A percentile compares a stretch with the other conserved stretches of the same genome.
Conservation (phyloP, 2,113 vertebrate genomes). For the Tyto alba region DNA sequence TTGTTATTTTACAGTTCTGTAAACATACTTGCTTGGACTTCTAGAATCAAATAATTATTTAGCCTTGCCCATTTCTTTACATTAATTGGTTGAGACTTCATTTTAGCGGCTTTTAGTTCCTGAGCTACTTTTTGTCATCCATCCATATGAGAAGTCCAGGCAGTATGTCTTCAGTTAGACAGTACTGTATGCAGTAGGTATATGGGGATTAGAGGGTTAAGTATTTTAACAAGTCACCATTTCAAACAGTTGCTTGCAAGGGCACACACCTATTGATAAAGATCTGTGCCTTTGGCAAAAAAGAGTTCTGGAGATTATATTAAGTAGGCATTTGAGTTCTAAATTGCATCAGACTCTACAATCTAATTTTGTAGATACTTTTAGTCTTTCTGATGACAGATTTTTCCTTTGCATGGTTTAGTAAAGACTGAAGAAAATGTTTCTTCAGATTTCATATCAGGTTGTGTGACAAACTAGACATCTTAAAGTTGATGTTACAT, state of each 20-base stretch:
- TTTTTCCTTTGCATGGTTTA: not conserved
- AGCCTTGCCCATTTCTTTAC: not conserved
- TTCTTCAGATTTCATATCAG: not conserved
- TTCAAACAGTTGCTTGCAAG: not conserved
- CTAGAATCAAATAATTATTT: not conserved
- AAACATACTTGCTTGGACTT: not conserved
- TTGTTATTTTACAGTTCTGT: not conserved
- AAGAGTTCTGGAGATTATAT: not conserved
- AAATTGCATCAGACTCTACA: conserved; percentile 4
- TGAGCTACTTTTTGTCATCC: not conserved
- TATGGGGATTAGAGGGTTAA: not conserved
- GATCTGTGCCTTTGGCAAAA: conserved; percentile 34
- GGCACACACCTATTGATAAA: conserved; percentile 11
- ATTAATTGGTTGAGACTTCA: not conserved
- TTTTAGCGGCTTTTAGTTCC: not conserved
- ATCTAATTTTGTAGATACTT: not conserved
- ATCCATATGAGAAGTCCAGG: not conserved
- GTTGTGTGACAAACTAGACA: not conserved
- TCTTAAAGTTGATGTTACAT: not conserved
- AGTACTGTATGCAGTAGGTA: not conserved
- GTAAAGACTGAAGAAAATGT: not conserved
- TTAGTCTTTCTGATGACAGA: not conserved
- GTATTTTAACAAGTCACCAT: not conserved
- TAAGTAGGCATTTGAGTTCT: conserved; percentile 12
- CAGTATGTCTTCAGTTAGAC: not conserved